Evolutionary conservation across 2,888 invertebrate genomes (phyloP), one percentile per base, ranked within the genome.

Genomic region (Ormyrus rosae): DNA sequence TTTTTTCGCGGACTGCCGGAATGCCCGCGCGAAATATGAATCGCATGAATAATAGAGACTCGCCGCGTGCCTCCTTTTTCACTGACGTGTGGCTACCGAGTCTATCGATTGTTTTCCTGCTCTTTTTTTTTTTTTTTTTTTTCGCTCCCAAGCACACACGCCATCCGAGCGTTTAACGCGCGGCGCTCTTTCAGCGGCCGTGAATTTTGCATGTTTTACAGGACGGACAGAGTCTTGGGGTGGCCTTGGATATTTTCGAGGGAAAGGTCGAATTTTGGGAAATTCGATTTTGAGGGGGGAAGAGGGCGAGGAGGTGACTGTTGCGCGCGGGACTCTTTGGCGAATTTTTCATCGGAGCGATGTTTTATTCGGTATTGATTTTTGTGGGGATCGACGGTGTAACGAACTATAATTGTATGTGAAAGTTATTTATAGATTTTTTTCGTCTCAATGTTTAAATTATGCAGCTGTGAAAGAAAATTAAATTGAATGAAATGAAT

Each of bases 11-110:
- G 13, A 34, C 13, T 13, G 6, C 58, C 65, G 50, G 3, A 13
- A 50, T 65, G 65, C 50, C 65, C 9, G 50, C 13, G 65, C 65
- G 51, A 65, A 65, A 65, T 65, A 50, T 65, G 65, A 65, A 65
- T 65, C 65, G 65, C 50, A 19, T 65, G 13, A 65, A 65, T 65
- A 65, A 65, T 65, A 65, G 50, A 50, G 50, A 19, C 65, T 58
- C 58, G 13, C 4, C 13, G 50, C 50, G 50, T 50, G 65, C 50
- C 34, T 8, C 45, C 10, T 13, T 13, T 58, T 58, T 13, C 51
- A 50, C 65, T 65, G 65, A 65, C 65, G 65, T 65, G 65, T 65
- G 50, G 48, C 13, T 50, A 50, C 50, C 65, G 50, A 50, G 50
- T 9, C 5, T 13, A 65, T 65, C 65, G 65, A 65, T 65, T 65